Evolutionary conservation across 2,113 vertebrate genomes (phyloP).

Genomic region (Tauraco erythrolophus): DNA sequence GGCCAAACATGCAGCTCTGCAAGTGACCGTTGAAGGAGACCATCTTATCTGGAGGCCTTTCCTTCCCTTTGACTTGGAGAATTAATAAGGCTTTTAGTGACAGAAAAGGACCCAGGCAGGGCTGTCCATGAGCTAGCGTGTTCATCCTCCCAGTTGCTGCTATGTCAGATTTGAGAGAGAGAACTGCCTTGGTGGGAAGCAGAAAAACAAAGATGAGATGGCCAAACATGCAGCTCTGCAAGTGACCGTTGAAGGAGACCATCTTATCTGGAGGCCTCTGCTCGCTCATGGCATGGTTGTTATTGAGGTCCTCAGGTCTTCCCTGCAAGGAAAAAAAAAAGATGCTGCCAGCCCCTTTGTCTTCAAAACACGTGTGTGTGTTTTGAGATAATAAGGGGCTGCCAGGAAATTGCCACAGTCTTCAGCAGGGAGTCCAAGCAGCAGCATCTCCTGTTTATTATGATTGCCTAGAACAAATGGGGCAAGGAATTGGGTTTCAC

Average conservation of each 20-base stretch:
- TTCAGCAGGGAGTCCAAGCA: not conserved
- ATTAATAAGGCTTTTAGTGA: not conserved
- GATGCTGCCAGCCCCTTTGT: not conserved
- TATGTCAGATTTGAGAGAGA: not conserved
- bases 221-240: not conserved
- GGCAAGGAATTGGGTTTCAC: not conserved
- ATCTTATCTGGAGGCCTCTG: not conserved
- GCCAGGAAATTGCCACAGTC: not conserved
- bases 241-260: not conserved
- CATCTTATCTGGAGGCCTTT: not conserved
- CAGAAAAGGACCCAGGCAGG: not conserved
- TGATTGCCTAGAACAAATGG: not conserved
- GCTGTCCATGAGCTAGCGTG: not conserved
- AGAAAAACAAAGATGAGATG: not conserved
- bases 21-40: not conserved
- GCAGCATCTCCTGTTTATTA: not conserved
- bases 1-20: not conserved
- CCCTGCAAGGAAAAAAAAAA: not conserved
- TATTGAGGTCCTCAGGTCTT: not conserved
- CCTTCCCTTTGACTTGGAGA: not conserved
- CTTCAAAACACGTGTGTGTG: not conserved
- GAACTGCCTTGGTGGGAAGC: not conserved
- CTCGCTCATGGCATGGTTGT: not conserved
- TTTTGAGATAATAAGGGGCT: not conserved
- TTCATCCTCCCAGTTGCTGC: not conserved